Evolutionary conservation across 37 sponge, comb jelly and placozoan genomes (phyloP).

Genomic region (Petrosia ficiformis): DNA sequence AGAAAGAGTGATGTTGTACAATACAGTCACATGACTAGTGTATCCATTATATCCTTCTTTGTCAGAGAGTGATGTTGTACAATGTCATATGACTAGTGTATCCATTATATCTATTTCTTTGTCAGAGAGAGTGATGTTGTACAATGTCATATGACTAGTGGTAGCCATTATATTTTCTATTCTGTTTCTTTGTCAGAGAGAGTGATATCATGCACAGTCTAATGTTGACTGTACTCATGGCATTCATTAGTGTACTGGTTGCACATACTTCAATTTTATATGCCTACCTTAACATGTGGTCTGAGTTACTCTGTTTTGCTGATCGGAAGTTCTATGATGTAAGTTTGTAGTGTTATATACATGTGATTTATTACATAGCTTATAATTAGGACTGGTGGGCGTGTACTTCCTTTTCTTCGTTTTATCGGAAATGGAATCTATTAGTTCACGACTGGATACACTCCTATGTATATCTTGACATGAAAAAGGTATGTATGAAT

Average conservation of each 20-base stretch:
- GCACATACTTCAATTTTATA: slow-evolving; percentile 39
- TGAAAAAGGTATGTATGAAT: slow-evolving; percentile 32
- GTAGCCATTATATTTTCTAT: neutral
- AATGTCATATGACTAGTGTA: neutral
- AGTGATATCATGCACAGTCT: slow-evolving; percentile 18
- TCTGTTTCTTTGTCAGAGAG: slow-evolving; percentile 5
- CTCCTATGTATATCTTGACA: slow-evolving; percentile 60
- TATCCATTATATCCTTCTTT: too few species aligned
- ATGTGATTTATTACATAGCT: neutral
- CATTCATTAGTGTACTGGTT: slow-evolving; percentile 27
- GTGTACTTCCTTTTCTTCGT: slow-evolving; percentile 24
- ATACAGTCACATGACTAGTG: too few species aligned
- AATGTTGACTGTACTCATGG: slow-evolving; percentile 8
- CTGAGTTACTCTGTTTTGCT: slow-evolving; percentile 76
- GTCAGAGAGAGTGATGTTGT: neutral
- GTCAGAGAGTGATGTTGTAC: too few species aligned
- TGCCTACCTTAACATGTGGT: slow-evolving; percentile 63
- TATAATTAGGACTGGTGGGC: slow-evolving; percentile 76
- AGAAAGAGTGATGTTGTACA: too few species aligned
- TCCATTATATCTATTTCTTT: too few species aligned
- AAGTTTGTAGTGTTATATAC: neutral
- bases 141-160: neutral
- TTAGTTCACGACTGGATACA: slow-evolving; percentile 78
- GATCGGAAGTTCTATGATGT: slow-evolving; percentile 76
- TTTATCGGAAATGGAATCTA: slow-evolving; percentile 79